Conservation (phyloP, 2,113 vertebrate genomes). For the Zootoca vivipara region DNA sequence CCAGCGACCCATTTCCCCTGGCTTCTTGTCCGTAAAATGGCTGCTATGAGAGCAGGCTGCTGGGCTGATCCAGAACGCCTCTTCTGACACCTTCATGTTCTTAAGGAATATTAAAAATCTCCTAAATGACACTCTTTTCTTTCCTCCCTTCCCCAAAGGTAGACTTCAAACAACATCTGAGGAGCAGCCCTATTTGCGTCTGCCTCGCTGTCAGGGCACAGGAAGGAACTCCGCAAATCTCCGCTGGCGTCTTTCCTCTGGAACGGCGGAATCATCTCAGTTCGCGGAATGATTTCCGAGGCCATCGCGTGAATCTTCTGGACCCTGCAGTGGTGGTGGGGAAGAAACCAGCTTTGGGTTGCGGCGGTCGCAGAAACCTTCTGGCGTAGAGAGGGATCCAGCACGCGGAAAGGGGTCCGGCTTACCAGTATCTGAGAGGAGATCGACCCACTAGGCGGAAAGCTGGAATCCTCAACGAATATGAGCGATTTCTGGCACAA, state of each 20-base stretch:
- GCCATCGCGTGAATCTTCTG: not conserved
- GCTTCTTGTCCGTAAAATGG: too few relatives aligned
- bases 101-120: not conserved
- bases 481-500: conserved; percentile 99
- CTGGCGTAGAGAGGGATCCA: too few relatives aligned
- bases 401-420: conserved; percentile 25
- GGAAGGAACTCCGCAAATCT: not conserved
- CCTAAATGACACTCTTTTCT: not conserved
- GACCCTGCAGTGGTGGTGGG: not conserved
- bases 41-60: too few relatives aligned
- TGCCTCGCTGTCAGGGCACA: not conserved
- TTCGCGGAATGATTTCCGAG: not conserved
- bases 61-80: too few relatives aligned
- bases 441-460: not conserved
- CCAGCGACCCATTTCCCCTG: too few relatives aligned
- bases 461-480: conserved; percentile 67
- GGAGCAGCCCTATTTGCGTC: not conserved
- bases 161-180: not conserved
- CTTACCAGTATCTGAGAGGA: not conserved
- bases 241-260: not conserved
- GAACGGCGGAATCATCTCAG: not conserved
- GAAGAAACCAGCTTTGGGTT: too few relatives aligned
- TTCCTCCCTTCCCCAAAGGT: not conserved
- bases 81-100: too few relatives aligned
- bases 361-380: not conserved